Evolutionary conservation across 2,113 vertebrate species (phyloP).

Genomic region (Narcine bancroftii): DNA sequence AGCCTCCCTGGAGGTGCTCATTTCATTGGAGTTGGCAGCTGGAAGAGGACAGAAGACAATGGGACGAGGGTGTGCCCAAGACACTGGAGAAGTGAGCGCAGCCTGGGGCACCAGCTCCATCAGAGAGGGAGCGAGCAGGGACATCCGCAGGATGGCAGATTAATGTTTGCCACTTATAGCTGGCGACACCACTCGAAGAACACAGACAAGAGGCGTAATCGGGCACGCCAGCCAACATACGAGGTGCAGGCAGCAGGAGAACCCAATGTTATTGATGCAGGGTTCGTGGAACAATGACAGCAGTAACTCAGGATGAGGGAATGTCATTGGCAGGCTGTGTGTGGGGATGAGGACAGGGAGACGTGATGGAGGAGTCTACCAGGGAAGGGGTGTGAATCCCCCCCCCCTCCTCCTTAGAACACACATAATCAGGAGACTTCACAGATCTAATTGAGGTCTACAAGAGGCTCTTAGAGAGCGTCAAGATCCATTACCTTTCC

Average conservation of each 20-base stretch:
- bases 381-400: neutral
- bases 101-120: neutral
- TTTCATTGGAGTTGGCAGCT: conserved; percentile 20
- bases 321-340: neutral
- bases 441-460: too few relatives aligned
- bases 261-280: neutral
- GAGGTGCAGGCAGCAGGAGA: neutral
- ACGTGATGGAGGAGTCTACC: neutral
- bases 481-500: too few relatives aligned
- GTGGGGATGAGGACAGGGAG: neutral
- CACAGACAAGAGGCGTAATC: neutral
- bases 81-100: neutral
- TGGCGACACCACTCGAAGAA: neutral
- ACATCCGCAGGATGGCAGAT: neutral
- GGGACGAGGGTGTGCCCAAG: neutral
- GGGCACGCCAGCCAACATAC: neutral
- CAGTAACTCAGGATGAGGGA: neutral
- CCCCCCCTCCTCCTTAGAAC: neutral
- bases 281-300: too few relatives aligned
- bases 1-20: neutral
- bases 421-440: neutral
- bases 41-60: neutral
- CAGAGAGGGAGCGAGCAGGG: neutral
- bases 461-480: too few relatives aligned
- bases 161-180: conserved; percentile 29